phyloP scores from a whole-genome alignment of 2,797 vertebrate species.

The Enteromius anoplus region DNA sequence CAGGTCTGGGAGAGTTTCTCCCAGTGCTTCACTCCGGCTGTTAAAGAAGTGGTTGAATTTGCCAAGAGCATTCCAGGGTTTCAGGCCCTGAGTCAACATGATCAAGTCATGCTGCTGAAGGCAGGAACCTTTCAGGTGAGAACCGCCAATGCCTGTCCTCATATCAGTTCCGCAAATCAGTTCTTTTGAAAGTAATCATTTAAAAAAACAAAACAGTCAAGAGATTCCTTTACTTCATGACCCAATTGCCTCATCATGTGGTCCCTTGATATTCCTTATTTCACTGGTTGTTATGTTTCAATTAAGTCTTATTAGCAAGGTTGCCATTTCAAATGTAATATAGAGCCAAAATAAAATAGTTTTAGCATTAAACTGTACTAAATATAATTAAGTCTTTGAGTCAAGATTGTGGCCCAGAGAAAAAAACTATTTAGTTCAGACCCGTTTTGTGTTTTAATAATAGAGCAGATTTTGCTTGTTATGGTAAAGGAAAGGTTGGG shows the following conservation, averaged over 20 bases:
- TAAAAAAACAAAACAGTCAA: not conserved
- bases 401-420: not conserved
- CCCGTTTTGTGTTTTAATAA: not conserved
- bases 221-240: not conserved
- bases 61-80: conserved; percentile 84
- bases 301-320: not conserved
- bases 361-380: not conserved
- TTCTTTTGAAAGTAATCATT: not conserved
- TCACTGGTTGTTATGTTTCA: not conserved
- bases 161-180: not conserved
- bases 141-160: not conserved
- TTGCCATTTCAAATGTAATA: not conserved
- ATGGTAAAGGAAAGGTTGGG: too few species aligned
- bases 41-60: conserved; percentile 84
- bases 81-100: conserved; percentile 79
- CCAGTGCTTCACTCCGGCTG: conserved; percentile 83
- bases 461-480: not conserved
- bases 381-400: not conserved
- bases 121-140: conserved; percentile 84
- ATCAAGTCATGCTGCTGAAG: conserved; percentile 84
- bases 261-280: not conserved
- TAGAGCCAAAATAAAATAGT: too few species aligned
- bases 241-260: not conserved
- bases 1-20: conserved; percentile 84
- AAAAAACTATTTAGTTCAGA: not conserved